Base-by-base conservation (phyloP, 2,797 vertebrate species). In the Pterois miles region DNA sequence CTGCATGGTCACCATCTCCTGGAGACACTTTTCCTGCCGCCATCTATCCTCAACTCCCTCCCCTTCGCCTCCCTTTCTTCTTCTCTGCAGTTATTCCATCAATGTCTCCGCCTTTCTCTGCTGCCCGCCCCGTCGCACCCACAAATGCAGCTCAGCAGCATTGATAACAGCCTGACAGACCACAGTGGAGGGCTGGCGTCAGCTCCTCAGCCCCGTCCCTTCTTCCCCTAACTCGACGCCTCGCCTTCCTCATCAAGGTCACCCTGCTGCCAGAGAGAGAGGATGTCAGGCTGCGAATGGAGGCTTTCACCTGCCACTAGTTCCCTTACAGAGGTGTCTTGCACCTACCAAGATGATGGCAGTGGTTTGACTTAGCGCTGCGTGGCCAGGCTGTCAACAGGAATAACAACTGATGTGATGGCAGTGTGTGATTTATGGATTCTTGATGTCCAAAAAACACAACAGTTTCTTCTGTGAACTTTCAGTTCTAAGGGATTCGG, bases 121-220 rank as follows among this genome's bases (percentile, higher is more conserved):
- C 77, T 33, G 40, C 62, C 73, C 78, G 74, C 86, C 84, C 77
- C 33, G 12, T 66, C 58, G 67, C 6, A 72, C 74, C 83, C 76
- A 78, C 84, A 62, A 89, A 85, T 83, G 78, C 86, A 87, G 87
- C 88, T 90, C 88, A 85, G 85, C 87, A 80, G 84, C 89, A 93
- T 89, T 91, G 93, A 94, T 94, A 94, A 91, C 90, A 83, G 90
- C 78, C 90, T 94, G 94, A 93, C 94, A 93, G 89, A 82, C 86
- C 86, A 65, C 86, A 83, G 90, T 53, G 88, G 79, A 89, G 76
- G 72, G 76, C 83, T 90, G 83, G 84, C 80, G 81, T 88, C 89
- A 65, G 85, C 82, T 83, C 87, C 86, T 72, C 82, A 20, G 38
- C 65, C 71, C 46, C 48, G 4, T 80, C 76, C 78, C 71, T 48